These are phyloP conservation scores for Cathartes aura DNA, from an alignment of 2,113 vertebrate species.

Conservation along the genomic window DNA sequence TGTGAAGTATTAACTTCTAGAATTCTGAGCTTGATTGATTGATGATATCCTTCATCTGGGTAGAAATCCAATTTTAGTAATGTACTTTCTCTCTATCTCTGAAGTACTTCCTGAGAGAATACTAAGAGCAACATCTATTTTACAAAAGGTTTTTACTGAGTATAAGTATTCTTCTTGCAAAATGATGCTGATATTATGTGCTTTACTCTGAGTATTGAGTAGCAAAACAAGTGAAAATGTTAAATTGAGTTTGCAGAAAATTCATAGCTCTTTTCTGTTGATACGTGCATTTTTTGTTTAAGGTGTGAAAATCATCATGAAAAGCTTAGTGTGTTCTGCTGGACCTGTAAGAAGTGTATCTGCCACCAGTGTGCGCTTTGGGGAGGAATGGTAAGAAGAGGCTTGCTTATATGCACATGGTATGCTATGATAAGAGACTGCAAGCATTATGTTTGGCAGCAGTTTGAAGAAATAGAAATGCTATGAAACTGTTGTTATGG, in stretches of 20 bases:
- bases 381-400: constrained; percentile 93
- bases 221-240: not conserved
- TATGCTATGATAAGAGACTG: not conserved
- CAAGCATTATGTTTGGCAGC: not conserved
- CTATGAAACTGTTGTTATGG: not conserved
- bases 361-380: constrained; percentile 99
- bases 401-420: accelerated
- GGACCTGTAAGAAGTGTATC: constrained; percentile 99
- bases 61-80: not conserved
- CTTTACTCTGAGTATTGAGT: not conserved
- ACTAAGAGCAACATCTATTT: not conserved
- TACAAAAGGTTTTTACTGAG: not conserved
- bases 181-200: not conserved
- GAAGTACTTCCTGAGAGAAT: not conserved
- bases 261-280: not conserved
- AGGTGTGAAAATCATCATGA: constrained; percentile 99
- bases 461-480: not conserved
- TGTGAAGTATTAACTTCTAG: not conserved
- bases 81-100: not conserved
- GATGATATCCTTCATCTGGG: not conserved
- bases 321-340: constrained; percentile 98
- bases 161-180: not conserved
- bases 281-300: not conserved
- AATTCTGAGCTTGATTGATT: not conserved
- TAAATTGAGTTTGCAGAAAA: not conserved